Evolutionary conservation across 2,888 invertebrate species (phyloP).

Genomic region (Pseudoips prasinana): DNA sequence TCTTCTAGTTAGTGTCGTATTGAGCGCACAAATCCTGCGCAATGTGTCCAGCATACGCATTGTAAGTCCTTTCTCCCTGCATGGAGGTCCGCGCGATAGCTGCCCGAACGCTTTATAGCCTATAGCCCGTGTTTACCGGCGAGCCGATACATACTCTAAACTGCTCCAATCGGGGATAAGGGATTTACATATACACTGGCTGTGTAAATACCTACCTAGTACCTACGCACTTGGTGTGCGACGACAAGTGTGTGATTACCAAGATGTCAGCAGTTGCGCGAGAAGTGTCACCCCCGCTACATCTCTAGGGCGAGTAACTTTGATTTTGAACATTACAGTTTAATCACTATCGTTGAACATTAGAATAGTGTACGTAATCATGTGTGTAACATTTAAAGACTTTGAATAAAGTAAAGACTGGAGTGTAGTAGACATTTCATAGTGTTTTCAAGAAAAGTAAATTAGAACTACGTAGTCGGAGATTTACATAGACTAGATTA

Average conservation of each 20-base stretch:
- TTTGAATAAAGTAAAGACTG: slow-evolving; percentile 42
- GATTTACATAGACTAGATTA: slow-evolving; percentile 63
- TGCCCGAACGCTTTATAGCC: slow-evolving; percentile 28
- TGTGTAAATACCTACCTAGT: slow-evolving; percentile 35
- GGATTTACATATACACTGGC: slow-evolving; percentile 51
- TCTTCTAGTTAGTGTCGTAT: slow-evolving; percentile 71
- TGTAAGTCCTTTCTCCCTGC: slow-evolving; percentile 65
- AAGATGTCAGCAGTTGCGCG: slow-evolving; percentile 63
- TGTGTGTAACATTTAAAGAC: slow-evolving; percentile 50
- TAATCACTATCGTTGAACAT: slow-evolving; percentile 55
- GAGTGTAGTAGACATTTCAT: slow-evolving; percentile 68
- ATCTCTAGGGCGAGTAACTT: slow-evolving; percentile 78
- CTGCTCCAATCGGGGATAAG: slow-evolving; percentile 48
- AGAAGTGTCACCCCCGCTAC: slow-evolving; percentile 65
- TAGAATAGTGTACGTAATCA: slow-evolving; percentile 64
- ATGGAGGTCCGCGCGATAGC: slow-evolving; percentile 39
- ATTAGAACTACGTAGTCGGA: slow-evolving; percentile 58
- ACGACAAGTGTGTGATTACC: slow-evolving; percentile 57
- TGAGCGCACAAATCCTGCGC: slow-evolving; percentile 58
- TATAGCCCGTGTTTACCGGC: slow-evolving; percentile 29
- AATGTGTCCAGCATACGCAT: slow-evolving; percentile 49
- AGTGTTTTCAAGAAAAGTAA: slow-evolving; percentile 53
- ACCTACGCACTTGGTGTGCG: slow-evolving; percentile 33
- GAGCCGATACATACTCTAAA: slow-evolving; percentile 32
- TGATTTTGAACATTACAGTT: slow-evolving; percentile 69